Percentiles rank a stretch among this genome's conserved stretches.
Conservation (phyloP, 2,113 vertebrate genomes). For the Semnornis frantzii region DNA sequence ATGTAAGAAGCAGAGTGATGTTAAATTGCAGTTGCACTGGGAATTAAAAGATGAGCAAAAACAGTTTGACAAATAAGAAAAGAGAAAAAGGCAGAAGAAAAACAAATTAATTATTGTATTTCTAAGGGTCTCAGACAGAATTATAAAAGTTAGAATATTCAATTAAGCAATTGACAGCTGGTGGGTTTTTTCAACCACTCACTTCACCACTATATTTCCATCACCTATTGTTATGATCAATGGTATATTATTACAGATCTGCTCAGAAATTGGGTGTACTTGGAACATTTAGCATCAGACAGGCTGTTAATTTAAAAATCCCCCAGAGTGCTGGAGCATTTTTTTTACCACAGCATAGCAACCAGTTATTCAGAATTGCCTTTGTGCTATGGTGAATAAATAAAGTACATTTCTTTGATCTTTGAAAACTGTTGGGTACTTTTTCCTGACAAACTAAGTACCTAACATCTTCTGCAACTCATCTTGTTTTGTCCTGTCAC, state of each 20-base stretch:
- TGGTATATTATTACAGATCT: background rate
- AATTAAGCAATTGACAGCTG: background rate
- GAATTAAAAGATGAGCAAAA: background rate
- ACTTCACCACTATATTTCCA: background rate
- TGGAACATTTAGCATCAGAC: background rate
- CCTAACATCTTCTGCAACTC: background rate
- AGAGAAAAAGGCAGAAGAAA: background rate
- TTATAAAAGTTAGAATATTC: background rate
- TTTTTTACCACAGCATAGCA: background rate
- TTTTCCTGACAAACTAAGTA: background rate
- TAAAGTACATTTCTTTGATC: background rate
- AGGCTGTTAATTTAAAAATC: conserved; percentile 41
- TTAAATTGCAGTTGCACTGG: background rate
- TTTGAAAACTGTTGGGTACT: background rate
- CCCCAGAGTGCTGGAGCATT: background rate
- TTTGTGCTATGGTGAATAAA: background rate
- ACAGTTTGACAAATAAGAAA: background rate
- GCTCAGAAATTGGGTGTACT: background rate
- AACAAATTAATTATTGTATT: background rate
- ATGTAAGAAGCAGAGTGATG: background rate
- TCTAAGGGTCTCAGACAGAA: background rate
- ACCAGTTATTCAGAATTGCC: background rate
- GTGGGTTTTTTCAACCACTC: background rate
- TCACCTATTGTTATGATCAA: conserved; percentile 33
- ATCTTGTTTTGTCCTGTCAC: background rate